Percentiles rank a stretch among this genome's conserved stretches.
phyloP scores from a whole-genome alignment of 2,888 invertebrate species.

The Esperia sulphurella region DNA sequence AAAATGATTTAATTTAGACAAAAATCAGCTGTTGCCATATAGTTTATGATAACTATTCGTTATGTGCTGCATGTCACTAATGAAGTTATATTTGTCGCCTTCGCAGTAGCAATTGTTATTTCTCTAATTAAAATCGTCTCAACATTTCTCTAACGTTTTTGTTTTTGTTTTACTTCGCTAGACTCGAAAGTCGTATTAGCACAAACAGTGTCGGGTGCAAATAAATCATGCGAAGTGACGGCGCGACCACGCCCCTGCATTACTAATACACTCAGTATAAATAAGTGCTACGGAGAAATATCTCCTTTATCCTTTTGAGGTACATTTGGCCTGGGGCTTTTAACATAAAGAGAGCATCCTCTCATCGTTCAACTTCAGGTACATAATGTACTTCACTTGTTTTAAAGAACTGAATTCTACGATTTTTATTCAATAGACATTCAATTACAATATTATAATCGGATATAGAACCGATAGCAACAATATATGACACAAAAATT shows the following conservation, averaged over 20 bases:
- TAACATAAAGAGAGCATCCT: too few species aligned
- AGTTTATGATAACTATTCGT: too few species aligned
- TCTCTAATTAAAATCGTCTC: conserved; percentile 3
- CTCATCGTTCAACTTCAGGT: too few species aligned
- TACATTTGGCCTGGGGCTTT: neutral
- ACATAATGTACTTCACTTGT: neutral
- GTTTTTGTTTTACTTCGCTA: conserved; percentile 6
- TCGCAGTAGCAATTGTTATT: neutral
- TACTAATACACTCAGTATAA: conserved; percentile 13
- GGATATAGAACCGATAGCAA: too few species aligned
- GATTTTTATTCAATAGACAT: too few species aligned
- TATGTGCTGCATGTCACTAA: too few species aligned
- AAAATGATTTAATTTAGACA: neutral
- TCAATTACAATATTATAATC: too few species aligned
- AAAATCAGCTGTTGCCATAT: neutral
- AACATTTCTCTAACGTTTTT: conserved; percentile 4
- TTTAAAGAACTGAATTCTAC: too few species aligned
- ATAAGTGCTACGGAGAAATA: conserved; percentile 11
- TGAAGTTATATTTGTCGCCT: too few species aligned
- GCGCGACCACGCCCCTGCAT: conserved; percentile 22
- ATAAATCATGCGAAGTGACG: conserved; percentile 32
- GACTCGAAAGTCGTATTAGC: conserved; percentile 19
- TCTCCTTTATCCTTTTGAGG: conserved; percentile 10
- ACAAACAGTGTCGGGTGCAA: conserved; percentile 18
- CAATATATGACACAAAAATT: too few species aligned